phyloP scores from a whole-genome alignment of 2,888 invertebrate genomes.

The Caenorhabditis sp. region DNA sequence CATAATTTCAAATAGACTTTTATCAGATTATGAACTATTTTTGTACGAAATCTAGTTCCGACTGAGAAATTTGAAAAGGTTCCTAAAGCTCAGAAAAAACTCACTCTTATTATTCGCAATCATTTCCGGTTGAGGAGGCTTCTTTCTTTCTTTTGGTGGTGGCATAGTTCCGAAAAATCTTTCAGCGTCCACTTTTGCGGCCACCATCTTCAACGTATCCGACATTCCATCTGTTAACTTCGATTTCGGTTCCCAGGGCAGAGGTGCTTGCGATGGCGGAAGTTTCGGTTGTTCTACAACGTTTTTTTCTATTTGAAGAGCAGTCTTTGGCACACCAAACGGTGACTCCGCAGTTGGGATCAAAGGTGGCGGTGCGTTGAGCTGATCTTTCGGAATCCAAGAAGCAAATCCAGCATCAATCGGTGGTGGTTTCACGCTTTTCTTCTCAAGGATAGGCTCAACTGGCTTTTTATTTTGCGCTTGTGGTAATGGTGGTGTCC shows the following conservation, averaged over 20 bases:
- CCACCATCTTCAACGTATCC: not conserved
- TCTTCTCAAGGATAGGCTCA: not conserved
- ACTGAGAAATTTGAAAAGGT: too few species aligned
- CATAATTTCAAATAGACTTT: too few species aligned
- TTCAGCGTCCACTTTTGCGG: not conserved
- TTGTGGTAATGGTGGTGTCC: slow-evolving; percentile 8
- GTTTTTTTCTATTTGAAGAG: not conserved
- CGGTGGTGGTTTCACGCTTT: slow-evolving; percentile 4
- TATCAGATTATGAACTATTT: too few species aligned
- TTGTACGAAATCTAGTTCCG: too few species aligned
- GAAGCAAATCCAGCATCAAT: slow-evolving; percentile 23
- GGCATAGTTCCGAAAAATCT: slow-evolving; percentile 1
- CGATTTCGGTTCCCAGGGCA: not conserved
- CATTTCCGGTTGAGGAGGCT: not conserved
- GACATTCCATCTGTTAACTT: not conserved
- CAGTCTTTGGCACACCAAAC: slow-evolving; percentile 19
- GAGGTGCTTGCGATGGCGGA: not conserved
- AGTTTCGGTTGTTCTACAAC: not conserved
- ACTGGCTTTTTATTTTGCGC: slow-evolving; percentile 7
- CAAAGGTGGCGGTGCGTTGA: slow-evolving; percentile 20
- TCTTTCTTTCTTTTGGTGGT: not conserved
- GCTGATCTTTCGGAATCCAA: slow-evolving; percentile 28
- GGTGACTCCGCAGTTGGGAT: slow-evolving; percentile 19
- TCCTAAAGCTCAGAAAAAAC: not conserved
- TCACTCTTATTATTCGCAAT: not conserved